These are phyloP conservation scores for Catagonus wagneri DNA, from an alignment of 2,113 vertebrate species.

Conservation along the genomic window DNA sequence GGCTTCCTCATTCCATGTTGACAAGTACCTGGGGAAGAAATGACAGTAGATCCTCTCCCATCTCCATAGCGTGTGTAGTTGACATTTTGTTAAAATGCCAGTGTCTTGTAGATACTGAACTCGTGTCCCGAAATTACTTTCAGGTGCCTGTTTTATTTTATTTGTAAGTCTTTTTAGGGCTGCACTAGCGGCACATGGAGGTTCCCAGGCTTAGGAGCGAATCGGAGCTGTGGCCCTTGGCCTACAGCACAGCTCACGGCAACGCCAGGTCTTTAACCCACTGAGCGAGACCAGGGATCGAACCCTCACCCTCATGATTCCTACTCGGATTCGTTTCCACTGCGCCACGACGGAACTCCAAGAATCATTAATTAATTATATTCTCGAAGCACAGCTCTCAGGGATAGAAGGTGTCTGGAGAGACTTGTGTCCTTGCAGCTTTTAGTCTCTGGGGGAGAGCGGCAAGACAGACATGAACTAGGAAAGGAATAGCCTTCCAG, in stretches of 20 bases:
- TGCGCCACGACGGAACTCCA: too few species aligned
- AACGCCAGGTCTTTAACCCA: too few species aligned
- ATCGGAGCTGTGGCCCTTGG: too few species aligned
- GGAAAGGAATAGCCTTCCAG: background rate
- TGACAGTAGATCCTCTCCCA: background rate
- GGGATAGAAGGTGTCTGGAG: background rate
- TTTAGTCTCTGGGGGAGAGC: background rate
- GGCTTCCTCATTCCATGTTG: background rate
- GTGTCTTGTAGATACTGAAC: background rate
- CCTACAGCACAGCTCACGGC: too few species aligned
- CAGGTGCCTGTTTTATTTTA: background rate
- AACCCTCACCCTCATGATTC: too few species aligned
- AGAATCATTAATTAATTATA: background rate
- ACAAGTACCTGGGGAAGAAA: background rate
- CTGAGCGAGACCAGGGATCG: too few species aligned
- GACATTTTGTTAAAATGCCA: background rate
- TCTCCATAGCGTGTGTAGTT: background rate
- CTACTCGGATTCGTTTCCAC: too few species aligned
- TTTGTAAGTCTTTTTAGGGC: too few species aligned
- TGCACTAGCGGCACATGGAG: too few species aligned
- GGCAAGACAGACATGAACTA: background rate
- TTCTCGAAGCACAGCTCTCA: background rate
- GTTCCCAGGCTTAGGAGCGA: too few species aligned
- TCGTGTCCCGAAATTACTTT: background rate
- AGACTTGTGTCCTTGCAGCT: background rate